Evolutionary conservation across 2,888 invertebrate species (phyloP), one percentile per base, ranked within the genome.

Genomic region (Prenolepis imparis): DNA sequence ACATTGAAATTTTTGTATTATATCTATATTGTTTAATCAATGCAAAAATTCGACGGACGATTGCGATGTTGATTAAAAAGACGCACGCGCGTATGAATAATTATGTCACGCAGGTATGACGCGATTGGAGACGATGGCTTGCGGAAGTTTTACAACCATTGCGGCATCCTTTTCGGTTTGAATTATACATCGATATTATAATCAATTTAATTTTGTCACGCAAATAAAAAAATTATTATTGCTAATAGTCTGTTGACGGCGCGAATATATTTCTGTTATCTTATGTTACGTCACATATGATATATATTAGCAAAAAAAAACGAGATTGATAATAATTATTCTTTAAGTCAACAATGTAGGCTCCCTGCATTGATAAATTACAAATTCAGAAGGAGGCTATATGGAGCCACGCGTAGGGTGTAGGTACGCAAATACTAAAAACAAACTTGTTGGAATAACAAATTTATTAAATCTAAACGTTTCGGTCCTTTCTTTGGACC

Each of bases 131-230:
- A 61, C 9, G 32, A 57, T 55, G 52, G 21, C n/a, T 78, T 57
- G 3, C 21, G 52, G 52, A 78, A 70, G 57, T 68, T 68, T 68
- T 18, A 77, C 11, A 59, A 44, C 21, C 32, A 59, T 59, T n/a
- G 44, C 44, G 36, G 4, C n/a, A 32, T 44, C 41, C n/a, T 67
- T 57, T 78, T 70, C 5, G 21, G 5, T 32, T 66, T 36, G 39
- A 75, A 75, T 64, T 59, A 78, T 55, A 21, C 32, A 78, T 78
- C 1, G 18, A 15, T 32, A 15, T 9, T 66, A 48, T 48, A 55
- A 77, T 73, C 24, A 11, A 57, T 55, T 9, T 63, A 74, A 32
- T 4, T 67, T 66, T 9, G n/a, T 77, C 1, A 28, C 39, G 41
- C 28, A 32, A 44, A 0, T 28, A 39, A 67, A 28, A 55, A 66